Percentiles rank a stretch among this genome's conserved stretches.
phyloP scores from a whole-genome alignment of 2,113 vertebrate species.

The Microcebus ravelobensis region DNA sequence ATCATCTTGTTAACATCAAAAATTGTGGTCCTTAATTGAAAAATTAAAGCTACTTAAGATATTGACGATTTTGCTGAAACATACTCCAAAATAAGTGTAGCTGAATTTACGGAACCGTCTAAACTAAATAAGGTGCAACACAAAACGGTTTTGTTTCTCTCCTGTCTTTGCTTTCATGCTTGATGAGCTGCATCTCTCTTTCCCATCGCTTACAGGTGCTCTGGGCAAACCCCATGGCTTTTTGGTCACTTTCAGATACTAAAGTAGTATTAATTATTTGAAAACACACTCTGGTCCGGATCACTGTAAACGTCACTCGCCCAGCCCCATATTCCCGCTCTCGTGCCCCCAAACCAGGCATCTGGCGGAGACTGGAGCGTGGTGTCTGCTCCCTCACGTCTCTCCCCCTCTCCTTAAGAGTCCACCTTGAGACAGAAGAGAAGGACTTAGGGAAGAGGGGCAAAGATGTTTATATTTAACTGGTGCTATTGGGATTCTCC shows the following conservation, averaged over 20 bases:
- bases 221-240: not conserved
- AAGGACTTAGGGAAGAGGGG: not conserved
- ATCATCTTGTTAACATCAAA: not conserved
- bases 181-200: not conserved
- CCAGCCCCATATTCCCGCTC: fast-evolving
- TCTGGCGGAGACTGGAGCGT: fast-evolving
- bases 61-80: not conserved
- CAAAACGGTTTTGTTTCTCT: not conserved
- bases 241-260: not conserved
- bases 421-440: not conserved
- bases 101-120: not conserved
- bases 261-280: not conserved
- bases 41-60: not conserved
- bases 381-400: fast-evolving
- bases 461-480: too few species aligned
- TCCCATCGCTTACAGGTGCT: not conserved
- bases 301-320: not conserved
- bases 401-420: not conserved
- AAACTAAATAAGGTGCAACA: not conserved
- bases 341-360: not conserved
- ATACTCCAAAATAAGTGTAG: not conserved
- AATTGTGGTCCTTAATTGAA: not conserved
- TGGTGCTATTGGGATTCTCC: fast-evolving
- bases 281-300: not conserved
- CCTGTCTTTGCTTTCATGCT: not conserved